Evolutionary conservation across 1,140 invertebrate genomes (phyloP).

Genomic region (Microplitis demolitor): DNA sequence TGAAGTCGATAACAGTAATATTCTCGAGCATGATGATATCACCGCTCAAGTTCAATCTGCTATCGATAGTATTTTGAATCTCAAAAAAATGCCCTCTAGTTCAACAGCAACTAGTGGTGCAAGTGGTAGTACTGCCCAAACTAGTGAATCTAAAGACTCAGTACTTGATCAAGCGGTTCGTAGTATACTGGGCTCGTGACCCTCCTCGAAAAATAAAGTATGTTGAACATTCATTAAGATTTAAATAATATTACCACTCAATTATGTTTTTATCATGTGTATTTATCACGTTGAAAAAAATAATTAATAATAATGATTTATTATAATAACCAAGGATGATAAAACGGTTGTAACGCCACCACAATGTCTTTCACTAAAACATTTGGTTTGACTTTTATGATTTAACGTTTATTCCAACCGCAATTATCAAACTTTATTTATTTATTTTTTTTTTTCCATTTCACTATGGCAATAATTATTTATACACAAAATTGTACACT

Average conservation of each 20-base stretch:
- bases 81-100: constrained; percentile 64
- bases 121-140: constrained; percentile 22
- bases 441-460: constrained; percentile 28
- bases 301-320: neutral
- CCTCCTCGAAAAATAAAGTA: constrained; percentile 57
- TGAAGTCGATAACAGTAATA: constrained; percentile 29
- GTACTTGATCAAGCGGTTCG: constrained; percentile 65
- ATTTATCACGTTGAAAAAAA: neutral
- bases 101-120: constrained; percentile 23
- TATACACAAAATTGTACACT: constrained; percentile 45
- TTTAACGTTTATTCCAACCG: neutral
- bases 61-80: constrained; percentile 77
- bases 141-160: constrained; percentile 52
- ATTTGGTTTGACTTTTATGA: neutral
- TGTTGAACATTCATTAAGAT: constrained; percentile 41
- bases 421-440: neutral
- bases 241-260: neutral
- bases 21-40: constrained; percentile 66
- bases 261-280: neutral
- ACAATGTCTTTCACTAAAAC: constrained; percentile 2
- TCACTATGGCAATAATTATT: constrained; percentile 52
- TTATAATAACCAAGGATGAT: neutral
- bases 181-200: constrained; percentile 65
- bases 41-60: constrained; percentile 78
- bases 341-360: neutral